Conservation (phyloP, 2,888 invertebrate species). For the Drosophila rubida region DNA sequence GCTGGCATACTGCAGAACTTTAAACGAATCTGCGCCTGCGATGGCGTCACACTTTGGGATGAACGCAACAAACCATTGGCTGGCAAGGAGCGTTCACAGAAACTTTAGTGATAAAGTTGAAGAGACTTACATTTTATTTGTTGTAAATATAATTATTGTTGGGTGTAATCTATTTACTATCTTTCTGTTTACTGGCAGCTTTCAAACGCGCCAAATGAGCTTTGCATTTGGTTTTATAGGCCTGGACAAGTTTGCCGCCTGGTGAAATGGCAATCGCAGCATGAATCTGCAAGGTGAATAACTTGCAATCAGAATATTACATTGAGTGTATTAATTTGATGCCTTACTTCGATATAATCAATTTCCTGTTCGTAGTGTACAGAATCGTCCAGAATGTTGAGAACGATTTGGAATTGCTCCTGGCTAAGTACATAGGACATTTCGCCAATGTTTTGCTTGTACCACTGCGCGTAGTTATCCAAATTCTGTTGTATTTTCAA, state of each 20-base stretch:
- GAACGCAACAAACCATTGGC: constrained; percentile 88
- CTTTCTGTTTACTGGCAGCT: constrained; percentile 25
- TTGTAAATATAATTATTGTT: constrained; percentile 34
- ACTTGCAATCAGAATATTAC: background rate
- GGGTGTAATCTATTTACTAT: constrained; percentile 22
- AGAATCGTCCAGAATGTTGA: constrained; percentile 73
- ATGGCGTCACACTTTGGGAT: constrained; percentile 95
- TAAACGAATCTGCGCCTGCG: constrained; percentile 95
- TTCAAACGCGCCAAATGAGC: constrained; percentile 70
- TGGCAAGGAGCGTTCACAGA: constrained; percentile 77
- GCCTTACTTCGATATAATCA: constrained; percentile 78
- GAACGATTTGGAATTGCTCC: constrained; percentile 74
- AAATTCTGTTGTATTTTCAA: constrained; percentile 72
- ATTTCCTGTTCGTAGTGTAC: constrained; percentile 76
- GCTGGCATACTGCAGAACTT: constrained; percentile 94
- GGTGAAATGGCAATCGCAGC: constrained; percentile 80
- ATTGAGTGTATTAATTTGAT: background rate
- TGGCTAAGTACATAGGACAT: constrained; percentile 78
- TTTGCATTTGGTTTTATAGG: constrained; percentile 80
- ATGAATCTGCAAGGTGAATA: constrained; percentile 72
- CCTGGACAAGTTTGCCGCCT: constrained; percentile 82
- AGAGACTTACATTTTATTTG: constrained; percentile 4
- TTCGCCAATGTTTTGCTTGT: constrained; percentile 82
- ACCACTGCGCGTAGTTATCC: constrained; percentile 82
- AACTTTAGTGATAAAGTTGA: constrained; percentile 55